A percentile compares a stretch with the other conserved stretches of the same genome.
These are phyloP conservation scores for Galbula dea DNA, from an alignment of 2,113 vertebrate genomes.

Conservation along the genomic window DNA sequence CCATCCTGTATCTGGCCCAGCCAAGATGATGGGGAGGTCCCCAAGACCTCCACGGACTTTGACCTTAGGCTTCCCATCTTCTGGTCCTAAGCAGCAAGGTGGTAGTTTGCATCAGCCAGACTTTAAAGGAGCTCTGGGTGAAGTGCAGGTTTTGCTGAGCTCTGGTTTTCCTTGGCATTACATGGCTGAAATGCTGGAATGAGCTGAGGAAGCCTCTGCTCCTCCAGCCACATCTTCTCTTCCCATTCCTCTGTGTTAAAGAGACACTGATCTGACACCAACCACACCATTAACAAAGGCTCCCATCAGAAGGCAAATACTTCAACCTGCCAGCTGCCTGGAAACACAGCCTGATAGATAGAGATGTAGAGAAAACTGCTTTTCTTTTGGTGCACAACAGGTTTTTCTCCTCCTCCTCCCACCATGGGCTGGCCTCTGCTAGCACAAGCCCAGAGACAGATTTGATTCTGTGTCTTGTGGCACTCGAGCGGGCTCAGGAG, in stretches of 20 bases:
- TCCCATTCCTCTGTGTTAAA: background rate
- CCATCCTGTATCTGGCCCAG: background rate
- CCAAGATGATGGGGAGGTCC: background rate
- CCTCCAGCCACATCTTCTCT: background rate
- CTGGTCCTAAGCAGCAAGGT: background rate
- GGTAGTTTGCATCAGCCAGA: fast-evolving
- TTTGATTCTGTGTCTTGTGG: background rate
- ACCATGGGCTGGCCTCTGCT: background rate
- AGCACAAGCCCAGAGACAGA: background rate
- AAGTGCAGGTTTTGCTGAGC: background rate
- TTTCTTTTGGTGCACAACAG: background rate
- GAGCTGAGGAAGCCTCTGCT: background rate
- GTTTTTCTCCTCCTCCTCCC: background rate
- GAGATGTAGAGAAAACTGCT: background rate
- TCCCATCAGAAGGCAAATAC: conserved; percentile 2
- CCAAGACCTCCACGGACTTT: background rate
- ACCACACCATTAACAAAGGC: background rate
- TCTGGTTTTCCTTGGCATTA: background rate
- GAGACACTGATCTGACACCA: conserved; percentile 1
- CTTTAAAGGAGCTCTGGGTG: fast-evolving
- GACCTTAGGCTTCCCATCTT: background rate
- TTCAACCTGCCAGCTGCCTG: conserved; percentile 14
- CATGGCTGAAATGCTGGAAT: fast-evolving
- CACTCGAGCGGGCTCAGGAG: background rate
- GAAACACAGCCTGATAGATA: background rate